Conservation (phyloP, 2,888 invertebrate genomes). For the Limnephilus auricula region DNA sequence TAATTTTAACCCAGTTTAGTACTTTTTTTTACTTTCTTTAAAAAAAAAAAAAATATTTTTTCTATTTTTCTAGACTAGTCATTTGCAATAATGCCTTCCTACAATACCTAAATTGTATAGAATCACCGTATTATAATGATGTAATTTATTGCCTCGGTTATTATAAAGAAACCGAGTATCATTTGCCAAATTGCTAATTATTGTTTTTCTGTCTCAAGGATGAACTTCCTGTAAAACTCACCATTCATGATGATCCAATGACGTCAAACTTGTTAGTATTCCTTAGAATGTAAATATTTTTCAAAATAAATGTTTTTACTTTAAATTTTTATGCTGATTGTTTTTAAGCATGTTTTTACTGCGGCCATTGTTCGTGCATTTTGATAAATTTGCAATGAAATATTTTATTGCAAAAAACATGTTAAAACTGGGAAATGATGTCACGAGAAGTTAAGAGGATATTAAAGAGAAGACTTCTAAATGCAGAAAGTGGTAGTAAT, state of each 20-base stretch:
- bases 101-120: constrained; percentile 7
- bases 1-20: background rate
- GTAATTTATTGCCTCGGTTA: background rate
- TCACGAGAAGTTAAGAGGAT: background rate
- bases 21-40: background rate
- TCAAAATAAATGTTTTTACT: constrained; percentile 61
- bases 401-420: background rate
- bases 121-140: constrained; percentile 6
- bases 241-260: constrained; percentile 12
- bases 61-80: constrained; percentile 17
- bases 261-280: constrained; percentile 46
- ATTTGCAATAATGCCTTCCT: constrained; percentile 5
- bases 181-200: constrained; percentile 6
- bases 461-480: background rate
- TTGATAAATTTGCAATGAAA: background rate
- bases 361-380: background rate
- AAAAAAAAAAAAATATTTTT: background rate
- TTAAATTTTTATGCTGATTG: constrained; percentile 22
- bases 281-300: constrained; percentile 65
- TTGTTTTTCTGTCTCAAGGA: constrained; percentile 16
- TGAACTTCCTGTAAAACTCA: constrained; percentile 7
- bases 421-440: background rate
- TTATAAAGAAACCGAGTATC: background rate
- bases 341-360: background rate
- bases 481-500: background rate